Conservation (phyloP, 2,113 vertebrate species). For the Pangasianodon hypophthalmus region DNA sequence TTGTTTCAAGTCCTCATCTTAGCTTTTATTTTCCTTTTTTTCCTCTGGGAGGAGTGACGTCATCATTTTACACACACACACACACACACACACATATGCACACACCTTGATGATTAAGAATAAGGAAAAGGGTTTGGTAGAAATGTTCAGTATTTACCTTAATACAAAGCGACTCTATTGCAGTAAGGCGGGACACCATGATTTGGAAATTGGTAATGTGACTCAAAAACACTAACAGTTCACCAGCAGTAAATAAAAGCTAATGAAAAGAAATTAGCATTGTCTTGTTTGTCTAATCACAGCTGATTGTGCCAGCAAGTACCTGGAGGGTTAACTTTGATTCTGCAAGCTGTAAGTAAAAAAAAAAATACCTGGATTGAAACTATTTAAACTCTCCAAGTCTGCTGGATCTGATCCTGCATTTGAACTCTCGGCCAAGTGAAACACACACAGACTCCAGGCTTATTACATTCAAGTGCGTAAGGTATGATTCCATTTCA, state of each 20-base stretch:
- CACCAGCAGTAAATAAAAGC: background rate
- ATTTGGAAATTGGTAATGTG: background rate
- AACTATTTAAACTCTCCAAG: constrained; percentile 69
- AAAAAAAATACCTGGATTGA: constrained; percentile 72
- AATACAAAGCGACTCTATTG: background rate
- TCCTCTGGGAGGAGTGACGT: background rate
- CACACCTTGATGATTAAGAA: background rate
- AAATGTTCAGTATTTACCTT: background rate
- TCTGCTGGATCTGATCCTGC: constrained; percentile 69
- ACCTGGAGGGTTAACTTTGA: constrained; percentile 64
- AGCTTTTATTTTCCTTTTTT: constrained; percentile 12
- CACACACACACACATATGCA: background rate
- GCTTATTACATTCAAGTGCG: constrained; percentile 77
- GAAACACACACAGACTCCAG: constrained; percentile 76
- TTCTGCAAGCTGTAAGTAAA: constrained; percentile 63
- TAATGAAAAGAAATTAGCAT: background rate
- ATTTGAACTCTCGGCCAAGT: constrained; percentile 78
- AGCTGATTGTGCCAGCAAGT: background rate
- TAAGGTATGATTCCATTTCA: constrained; percentile 77
- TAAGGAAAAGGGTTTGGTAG: background rate
- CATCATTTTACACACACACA: constrained; percentile 23
- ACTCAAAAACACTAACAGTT: background rate
- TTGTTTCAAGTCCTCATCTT: constrained; percentile 54
- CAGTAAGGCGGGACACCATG: background rate
- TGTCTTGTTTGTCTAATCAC: background rate